Conservation (phyloP, 2,797 vertebrate species). For the Bothrops alternatus region DNA sequence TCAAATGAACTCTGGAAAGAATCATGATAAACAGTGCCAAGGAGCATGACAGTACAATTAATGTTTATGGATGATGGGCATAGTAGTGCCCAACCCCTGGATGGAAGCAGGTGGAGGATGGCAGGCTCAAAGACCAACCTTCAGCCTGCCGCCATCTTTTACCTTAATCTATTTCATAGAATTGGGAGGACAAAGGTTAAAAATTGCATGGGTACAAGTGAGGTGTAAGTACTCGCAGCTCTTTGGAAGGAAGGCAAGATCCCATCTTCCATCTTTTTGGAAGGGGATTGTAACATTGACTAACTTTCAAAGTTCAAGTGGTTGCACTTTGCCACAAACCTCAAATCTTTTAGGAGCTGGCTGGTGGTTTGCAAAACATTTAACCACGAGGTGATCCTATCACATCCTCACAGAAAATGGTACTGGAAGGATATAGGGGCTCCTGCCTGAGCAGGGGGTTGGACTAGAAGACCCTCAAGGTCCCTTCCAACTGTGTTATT, state of each 20-base stretch:
- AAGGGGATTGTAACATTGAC: neutral
- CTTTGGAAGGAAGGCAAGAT: neutral
- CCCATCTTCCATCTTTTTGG: neutral
- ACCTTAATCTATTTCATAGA: neutral
- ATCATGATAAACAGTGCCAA: neutral
- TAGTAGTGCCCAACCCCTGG: neutral
- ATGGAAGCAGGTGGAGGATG: neutral
- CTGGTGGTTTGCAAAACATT: neutral
- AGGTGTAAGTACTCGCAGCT: neutral
- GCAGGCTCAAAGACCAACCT: neutral
- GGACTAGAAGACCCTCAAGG: too few species aligned
- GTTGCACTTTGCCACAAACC: neutral
- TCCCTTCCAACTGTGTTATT: too few species aligned
- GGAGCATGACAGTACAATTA: neutral
- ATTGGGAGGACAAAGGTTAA: neutral
- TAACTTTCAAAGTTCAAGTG: neutral
- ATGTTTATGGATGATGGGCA: neutral
- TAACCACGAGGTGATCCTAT: rapidly evolving
- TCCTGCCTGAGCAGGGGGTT: too few species aligned
- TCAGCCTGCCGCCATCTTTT: neutral
- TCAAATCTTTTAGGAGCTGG: neutral
- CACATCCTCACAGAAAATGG: too few species aligned
- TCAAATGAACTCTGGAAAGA: neutral
- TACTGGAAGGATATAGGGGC: too few species aligned
- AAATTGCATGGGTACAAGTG: too few species aligned